These are phyloP conservation scores for Aporrectodea caliginosa DNA, from an alignment of 1,140 invertebrate species.

Conservation along the genomic window DNA sequence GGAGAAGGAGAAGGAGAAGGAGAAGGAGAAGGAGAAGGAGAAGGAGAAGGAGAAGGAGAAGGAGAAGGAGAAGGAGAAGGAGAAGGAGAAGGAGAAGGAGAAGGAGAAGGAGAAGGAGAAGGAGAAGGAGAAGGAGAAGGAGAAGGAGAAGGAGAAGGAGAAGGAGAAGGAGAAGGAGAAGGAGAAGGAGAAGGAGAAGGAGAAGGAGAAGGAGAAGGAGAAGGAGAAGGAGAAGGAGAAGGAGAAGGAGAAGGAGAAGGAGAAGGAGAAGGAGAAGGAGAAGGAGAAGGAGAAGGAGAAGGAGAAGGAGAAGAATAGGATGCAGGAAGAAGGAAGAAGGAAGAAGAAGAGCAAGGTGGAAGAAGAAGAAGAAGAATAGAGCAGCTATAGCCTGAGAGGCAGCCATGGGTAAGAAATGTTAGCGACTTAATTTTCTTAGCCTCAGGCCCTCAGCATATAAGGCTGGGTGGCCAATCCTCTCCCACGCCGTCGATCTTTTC, in stretches of 20 bases:
- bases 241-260: not conserved
- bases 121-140: not conserved
- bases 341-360: not conserved
- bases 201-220: not conserved
- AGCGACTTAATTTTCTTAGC: too few relatives aligned
- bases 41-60: not conserved
- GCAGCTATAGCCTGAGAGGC: too few relatives aligned
- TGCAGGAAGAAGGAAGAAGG: not conserved
- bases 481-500: too few relatives aligned
- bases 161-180: not conserved
- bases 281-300: not conserved
- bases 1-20: not conserved
- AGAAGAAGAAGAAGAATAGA: conserved; percentile 3
- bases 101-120: not conserved
- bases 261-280: not conserved
- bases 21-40: not conserved
- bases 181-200: not conserved
- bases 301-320: not conserved
- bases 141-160: not conserved
- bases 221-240: not conserved
- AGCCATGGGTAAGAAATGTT: too few relatives aligned
- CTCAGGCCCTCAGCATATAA: too few relatives aligned
- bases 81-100: not conserved
- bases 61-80: not conserved
- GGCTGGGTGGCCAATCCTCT: too few relatives aligned